A percentile compares a stretch with the other conserved stretches of the same genome.
Evolutionary conservation across 2,113 vertebrate species (phyloP).

Genomic region (Brachypteracias leptosomus): DNA sequence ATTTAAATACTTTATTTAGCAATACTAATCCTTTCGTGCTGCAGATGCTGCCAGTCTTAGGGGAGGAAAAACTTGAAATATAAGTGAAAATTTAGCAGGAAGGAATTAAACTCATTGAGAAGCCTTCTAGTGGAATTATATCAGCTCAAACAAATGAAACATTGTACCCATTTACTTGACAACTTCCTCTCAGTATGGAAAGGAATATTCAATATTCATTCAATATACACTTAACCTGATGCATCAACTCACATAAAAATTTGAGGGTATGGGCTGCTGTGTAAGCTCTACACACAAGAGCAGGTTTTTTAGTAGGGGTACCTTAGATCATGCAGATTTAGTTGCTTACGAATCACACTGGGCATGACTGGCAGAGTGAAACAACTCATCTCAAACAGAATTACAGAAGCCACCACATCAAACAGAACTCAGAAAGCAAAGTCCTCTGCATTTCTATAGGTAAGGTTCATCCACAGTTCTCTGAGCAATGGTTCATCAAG

Average conservation of each 20-base stretch:
- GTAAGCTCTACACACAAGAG: too few relatives aligned
- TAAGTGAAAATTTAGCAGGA: not conserved
- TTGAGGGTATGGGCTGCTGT: not conserved
- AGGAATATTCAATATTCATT: not conserved
- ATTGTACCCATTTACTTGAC: not conserved
- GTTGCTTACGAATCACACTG: not conserved
- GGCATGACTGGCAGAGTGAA: not conserved
- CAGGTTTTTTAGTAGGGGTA: not conserved
- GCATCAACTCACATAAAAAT: not conserved
- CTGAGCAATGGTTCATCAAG: not conserved
- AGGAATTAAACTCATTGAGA: not conserved
- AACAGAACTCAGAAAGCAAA: not conserved
- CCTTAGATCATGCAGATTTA: accelerated
- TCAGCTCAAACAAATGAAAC: not conserved
- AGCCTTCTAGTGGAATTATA: not conserved
- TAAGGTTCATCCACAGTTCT: not conserved
- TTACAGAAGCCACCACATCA: not conserved
- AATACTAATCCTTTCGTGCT: not conserved
- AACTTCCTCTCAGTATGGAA: not conserved
- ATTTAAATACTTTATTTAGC: not conserved
- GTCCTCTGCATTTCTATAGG: not conserved
- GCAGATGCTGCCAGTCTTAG: not conserved
- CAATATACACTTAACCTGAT: not conserved
- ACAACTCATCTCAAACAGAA: not conserved
- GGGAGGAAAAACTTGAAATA: not conserved